Evolutionary conservation across 2,797 vertebrate genomes (phyloP).

Genomic region (Urocyon cinereoargenteus): DNA sequence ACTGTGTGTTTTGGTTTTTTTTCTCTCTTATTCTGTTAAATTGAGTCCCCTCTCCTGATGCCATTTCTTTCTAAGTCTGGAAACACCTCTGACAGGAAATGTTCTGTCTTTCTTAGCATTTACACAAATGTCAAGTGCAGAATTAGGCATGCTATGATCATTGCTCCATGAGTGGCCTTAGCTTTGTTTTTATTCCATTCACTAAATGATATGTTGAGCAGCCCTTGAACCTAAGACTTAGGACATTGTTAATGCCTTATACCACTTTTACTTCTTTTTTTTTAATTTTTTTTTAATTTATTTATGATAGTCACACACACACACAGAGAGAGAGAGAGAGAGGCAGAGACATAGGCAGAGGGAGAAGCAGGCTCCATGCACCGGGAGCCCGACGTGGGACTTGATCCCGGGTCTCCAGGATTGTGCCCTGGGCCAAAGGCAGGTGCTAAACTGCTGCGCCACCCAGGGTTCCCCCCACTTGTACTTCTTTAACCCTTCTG

Average conservation of each 20-base stretch:
- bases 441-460: too few relatives aligned
- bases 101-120: neutral
- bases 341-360: too few relatives aligned
- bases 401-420: too few relatives aligned
- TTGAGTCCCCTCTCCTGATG: neutral
- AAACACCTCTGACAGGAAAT: neutral
- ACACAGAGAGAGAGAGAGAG: too few relatives aligned
- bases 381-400: too few relatives aligned
- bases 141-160: rapidly evolving
- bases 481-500: neutral
- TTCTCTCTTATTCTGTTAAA: neutral
- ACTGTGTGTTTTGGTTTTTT: neutral
- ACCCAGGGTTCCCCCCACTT: too few relatives aligned
- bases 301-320: too few relatives aligned
- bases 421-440: too few relatives aligned
- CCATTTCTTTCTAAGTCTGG: neutral
- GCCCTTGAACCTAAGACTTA: neutral
- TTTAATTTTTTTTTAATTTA: too few relatives aligned
- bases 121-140: rapidly evolving
- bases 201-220: neutral
- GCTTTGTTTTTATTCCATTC: neutral
- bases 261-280: rapidly evolving
- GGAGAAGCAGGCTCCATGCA: too few relatives aligned
- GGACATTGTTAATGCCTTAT: neutral
- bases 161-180: rapidly evolving